Conservation (phyloP, 2,113 vertebrate genomes). For the Canis aureus region DNA sequence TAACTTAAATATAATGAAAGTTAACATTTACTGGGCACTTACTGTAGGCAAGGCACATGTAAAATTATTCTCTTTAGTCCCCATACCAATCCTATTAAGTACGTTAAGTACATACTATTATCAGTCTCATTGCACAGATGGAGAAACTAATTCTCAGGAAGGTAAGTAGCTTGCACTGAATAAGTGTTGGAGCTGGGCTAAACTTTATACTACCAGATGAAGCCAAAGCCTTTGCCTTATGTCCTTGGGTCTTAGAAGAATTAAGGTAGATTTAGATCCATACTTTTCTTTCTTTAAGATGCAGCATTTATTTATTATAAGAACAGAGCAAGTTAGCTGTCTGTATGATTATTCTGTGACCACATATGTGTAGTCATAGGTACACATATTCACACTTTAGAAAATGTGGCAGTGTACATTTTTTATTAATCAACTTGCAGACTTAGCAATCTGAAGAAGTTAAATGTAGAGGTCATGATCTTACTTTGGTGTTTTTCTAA, state of each 20-base stretch:
- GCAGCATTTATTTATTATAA: slow-evolving; percentile 1
- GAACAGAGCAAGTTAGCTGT: background rate
- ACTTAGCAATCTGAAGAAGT: slow-evolving; percentile 18
- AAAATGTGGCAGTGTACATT: background rate
- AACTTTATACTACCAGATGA: background rate
- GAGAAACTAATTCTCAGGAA: background rate
- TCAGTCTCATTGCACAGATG: background rate
- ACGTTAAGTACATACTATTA: background rate
- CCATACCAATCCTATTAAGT: background rate
- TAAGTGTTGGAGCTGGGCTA: background rate
- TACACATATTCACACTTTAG: background rate
- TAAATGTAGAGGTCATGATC: slow-evolving; percentile 36
- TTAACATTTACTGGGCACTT: background rate
- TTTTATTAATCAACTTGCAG: slow-evolving; percentile 34
- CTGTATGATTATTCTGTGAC: background rate
- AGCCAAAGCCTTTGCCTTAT: background rate
- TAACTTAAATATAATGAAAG: slow-evolving; percentile 9
- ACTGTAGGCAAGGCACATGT: background rate
- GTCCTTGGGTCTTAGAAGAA: background rate
- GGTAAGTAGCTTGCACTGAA: background rate
- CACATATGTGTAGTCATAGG: background rate
- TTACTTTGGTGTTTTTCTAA: background rate
- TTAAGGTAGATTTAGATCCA: background rate
- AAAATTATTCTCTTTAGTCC: background rate
- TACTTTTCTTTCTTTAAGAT: slow-evolving; percentile 33